These are phyloP conservation scores for Amblyopsis rosae DNA, from an alignment of 2,113 vertebrate genomes.

Conservation along the genomic window DNA sequence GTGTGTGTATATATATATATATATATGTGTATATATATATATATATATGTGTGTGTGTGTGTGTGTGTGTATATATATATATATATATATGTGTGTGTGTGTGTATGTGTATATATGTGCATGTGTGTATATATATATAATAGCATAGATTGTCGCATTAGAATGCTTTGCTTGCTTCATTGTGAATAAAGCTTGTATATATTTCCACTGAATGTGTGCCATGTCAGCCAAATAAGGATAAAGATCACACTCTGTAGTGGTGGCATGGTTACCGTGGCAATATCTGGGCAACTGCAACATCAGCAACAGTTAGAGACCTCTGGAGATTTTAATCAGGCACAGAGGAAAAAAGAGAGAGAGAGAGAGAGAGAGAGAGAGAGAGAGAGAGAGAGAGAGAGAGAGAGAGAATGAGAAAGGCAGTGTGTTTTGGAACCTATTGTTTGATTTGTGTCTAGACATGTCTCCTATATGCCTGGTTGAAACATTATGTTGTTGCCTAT, in stretches of 20 bases:
- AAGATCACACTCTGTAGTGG: slow-evolving; percentile 19
- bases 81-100: no score
- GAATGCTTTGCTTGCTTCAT: background rate
- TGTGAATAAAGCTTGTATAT: slow-evolving; percentile 35
- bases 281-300: slow-evolving; percentile 45
- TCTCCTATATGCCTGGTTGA: slow-evolving; percentile 1
- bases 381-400: slow-evolving; percentile 8
- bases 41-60: no score
- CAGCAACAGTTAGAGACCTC: slow-evolving; percentile 30
- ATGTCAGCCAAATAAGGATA: background rate
- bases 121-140: no score
- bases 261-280: slow-evolving; percentile 46
- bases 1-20: no score
- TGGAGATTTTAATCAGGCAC: background rate
- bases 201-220: slow-evolving; percentile 18
- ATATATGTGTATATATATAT: no score
- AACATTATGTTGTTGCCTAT: slow-evolving; percentile 3
- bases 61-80: no score
- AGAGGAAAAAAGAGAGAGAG: background rate
- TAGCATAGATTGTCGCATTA: background rate
- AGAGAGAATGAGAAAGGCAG: no score
- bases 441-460: slow-evolving; percentile 17
- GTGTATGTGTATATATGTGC: no score
- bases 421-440: background rate
- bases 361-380: slow-evolving; percentile 4